These are phyloP conservation scores for Electrophaes corylata DNA, from an alignment of 2,888 invertebrate species.

Conservation along the genomic window DNA sequence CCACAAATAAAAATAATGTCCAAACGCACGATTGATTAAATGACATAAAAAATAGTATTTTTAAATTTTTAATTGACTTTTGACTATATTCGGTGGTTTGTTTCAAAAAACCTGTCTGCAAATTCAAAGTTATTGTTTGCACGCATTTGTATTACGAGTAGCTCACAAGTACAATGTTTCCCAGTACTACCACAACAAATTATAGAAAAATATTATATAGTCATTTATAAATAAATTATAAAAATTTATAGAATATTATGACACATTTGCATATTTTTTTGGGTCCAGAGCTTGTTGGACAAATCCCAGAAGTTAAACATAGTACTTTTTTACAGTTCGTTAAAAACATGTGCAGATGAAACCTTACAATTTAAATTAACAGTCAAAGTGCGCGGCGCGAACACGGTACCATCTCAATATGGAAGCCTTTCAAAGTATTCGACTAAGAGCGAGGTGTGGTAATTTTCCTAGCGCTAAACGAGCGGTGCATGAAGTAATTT, in stretches of 20 bases:
- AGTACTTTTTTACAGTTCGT: not conserved
- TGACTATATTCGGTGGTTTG: not conserved
- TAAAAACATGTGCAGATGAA: slow-evolving; percentile 33
- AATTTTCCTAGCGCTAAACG: slow-evolving; percentile 60
- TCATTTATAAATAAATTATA: too few relatives aligned
- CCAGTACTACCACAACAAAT: too few relatives aligned
- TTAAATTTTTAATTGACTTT: too few relatives aligned
- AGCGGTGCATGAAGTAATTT: slow-evolving; percentile 65
- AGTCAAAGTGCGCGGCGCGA: slow-evolving; percentile 38
- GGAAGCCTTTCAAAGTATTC: slow-evolving; percentile 58
- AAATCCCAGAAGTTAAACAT: not conserved
- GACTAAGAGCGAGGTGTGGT: slow-evolving; percentile 52
- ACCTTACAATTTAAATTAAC: slow-evolving; percentile 47
- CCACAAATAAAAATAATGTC: not conserved
- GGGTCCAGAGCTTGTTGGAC: too few relatives aligned
- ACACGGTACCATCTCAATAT: slow-evolving; percentile 44
- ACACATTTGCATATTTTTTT: too few relatives aligned
- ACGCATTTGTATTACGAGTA: too few relatives aligned
- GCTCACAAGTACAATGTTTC: too few relatives aligned
- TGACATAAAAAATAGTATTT: too few relatives aligned
- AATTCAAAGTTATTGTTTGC: not conserved
- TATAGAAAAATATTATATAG: too few relatives aligned
- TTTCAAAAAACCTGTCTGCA: not conserved
- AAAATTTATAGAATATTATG: too few relatives aligned
- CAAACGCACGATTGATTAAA: not conserved